Conservation (phyloP, 1,140 invertebrate species). For the Drosophila watanabei region DNA sequence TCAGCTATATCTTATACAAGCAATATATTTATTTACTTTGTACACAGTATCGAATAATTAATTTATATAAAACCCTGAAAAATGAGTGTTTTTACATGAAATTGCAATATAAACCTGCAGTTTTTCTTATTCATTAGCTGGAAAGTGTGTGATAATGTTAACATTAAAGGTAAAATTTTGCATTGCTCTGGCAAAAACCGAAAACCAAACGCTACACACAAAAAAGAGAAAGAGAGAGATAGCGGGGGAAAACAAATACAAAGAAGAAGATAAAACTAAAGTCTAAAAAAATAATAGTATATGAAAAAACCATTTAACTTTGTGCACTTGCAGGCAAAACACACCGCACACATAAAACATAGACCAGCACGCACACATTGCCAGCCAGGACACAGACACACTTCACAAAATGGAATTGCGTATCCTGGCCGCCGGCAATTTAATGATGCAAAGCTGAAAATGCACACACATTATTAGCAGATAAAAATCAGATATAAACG, state of each 20-base stretch:
- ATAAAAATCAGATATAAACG: not conserved
- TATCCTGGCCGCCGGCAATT: slow-evolving; percentile 35
- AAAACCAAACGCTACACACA: slow-evolving; percentile 30
- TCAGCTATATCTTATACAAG: no score
- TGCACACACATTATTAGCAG: not conserved
- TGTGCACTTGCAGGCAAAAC: slow-evolving; percentile 47
- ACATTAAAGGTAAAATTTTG: not conserved
- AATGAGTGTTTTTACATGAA: no score
- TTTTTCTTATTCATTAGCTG: no score
- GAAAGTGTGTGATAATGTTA: no score
- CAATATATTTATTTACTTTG: no score
- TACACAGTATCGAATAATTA: no score
- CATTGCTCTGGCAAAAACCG: not conserved
- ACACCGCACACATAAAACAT: slow-evolving; percentile 40
- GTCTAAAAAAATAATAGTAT: not conserved
- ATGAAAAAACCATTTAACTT: slow-evolving; percentile 61
- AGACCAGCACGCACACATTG: slow-evolving; percentile 17
- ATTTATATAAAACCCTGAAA: no score
- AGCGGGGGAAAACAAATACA: not conserved
- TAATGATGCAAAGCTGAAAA: slow-evolving; percentile 1
- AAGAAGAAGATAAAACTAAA: not conserved
- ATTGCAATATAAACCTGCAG: no score
- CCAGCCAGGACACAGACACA: slow-evolving; percentile 8
- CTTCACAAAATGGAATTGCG: slow-evolving; percentile 35
- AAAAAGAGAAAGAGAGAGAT: not conserved